Base-by-base conservation (phyloP, 2,797 vertebrate species). In the Meriones psammophilus region DNA sequence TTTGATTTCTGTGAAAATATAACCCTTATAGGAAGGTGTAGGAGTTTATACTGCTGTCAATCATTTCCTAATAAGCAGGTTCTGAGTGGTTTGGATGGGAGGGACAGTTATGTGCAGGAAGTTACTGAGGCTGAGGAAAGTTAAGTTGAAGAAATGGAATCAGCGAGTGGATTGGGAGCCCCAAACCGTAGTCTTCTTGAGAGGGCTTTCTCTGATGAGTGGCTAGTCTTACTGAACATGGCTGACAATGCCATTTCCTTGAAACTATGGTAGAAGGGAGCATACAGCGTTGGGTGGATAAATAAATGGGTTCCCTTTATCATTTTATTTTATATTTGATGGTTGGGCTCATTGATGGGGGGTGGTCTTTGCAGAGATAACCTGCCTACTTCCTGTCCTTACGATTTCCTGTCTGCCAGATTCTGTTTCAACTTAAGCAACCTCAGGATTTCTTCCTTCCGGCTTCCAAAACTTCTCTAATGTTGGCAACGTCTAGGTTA, bases 1-100 rank as follows among this genome's bases (percentile, higher is more conserved):
- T 76, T 73, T 66, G 73, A 92, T 92, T 85, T 76, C 92, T 85
- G 42, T 85, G 86, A n/a, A 93, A 68, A 60, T 54, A 64, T 69
- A 81, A 86, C 69, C 78, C 71, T 50, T 62, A n/a, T 22, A 42
- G 81, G 79, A 92, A 80, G 60, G 64, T 33, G 62, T 26, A 39
- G 58, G 73, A 42, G 64, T 89, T 36, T 46, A 77, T 28, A 14
- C 54, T 3, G 26, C 36, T 62, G 60, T 84, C 91, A 56, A 1
- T 85, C n/a, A 88, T 71, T 28, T 91, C 56, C 84, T 77, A 33
- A 60, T 13, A 74, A 74, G 30, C 74, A 88, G 77, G 28, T 36
- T 93, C 81, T 46, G 30, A 64, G 89, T 36, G 58, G 60, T 89
- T 84, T 56, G 3, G 7, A 14, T 86, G 92, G 73, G 18, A 88